A percentile compares a stretch with the other conserved stretches of the same genome.
Conservation (phyloP, 2,797 vertebrate genomes). For the Enteromius paludinosus region DNA sequence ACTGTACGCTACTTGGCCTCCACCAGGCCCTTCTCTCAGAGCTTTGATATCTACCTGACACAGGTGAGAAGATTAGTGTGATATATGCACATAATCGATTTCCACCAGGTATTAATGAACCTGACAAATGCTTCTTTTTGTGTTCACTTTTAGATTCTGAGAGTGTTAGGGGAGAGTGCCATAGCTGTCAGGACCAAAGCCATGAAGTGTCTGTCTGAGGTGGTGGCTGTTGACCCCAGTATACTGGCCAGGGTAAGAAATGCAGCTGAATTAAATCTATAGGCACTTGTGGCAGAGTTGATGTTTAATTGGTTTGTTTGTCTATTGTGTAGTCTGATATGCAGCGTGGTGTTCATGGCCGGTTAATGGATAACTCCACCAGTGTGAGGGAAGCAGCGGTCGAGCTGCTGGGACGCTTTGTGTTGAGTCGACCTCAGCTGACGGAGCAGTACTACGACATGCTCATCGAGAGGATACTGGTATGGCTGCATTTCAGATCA, state of each 20-base stretch:
- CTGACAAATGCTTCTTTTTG: not conserved
- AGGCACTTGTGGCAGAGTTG: not conserved
- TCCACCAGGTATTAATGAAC: not conserved
- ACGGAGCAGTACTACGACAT: slow-evolving; percentile 99
- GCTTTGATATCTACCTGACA: slow-evolving; percentile 99
- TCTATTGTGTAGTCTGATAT: slow-evolving; percentile 86
- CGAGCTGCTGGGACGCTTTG: slow-evolving; percentile 92
- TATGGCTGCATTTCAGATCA: slow-evolving; percentile 56
- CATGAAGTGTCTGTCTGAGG: slow-evolving; percentile 99
- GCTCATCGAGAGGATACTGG: slow-evolving; percentile 97
- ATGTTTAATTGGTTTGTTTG: not conserved
- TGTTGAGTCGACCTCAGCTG: slow-evolving; percentile 95
- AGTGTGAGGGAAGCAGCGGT: slow-evolving; percentile 96
- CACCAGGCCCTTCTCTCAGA: slow-evolving; percentile 99
- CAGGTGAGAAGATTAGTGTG: slow-evolving; percentile 79
- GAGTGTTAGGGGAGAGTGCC: slow-evolving; percentile 98
- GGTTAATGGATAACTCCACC: slow-evolving; percentile 97
- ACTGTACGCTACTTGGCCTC: slow-evolving; percentile 99
- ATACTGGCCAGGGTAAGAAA: slow-evolving; percentile 92
- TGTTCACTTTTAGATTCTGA: slow-evolving; percentile 83
- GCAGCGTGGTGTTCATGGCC: slow-evolving; percentile 95
- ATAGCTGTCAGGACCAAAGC: slow-evolving; percentile 99
- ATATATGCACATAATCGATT: not conserved
- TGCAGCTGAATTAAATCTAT: not conserved
- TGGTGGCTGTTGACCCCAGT: slow-evolving; percentile 97